Percentiles rank a stretch among this genome's conserved stretches.
Conservation (phyloP, 2,888 invertebrate species). For the Allophyes oxyacanthae region DNA sequence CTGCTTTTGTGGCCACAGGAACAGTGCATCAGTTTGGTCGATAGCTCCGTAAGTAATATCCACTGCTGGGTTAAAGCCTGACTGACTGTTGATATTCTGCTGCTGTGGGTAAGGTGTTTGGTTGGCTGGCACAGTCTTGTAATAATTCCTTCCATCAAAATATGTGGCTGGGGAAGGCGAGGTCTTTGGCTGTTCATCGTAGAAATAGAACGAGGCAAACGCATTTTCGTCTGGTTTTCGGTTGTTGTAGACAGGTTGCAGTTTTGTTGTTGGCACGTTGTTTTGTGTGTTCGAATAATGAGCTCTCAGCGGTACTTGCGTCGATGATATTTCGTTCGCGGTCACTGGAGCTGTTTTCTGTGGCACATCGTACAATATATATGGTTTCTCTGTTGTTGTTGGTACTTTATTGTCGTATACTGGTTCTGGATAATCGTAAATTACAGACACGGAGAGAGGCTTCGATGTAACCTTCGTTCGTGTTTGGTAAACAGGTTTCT, state of each 20-base stretch:
- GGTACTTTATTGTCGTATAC: slow-evolving; percentile 82
- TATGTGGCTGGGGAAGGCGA: slow-evolving; percentile 88
- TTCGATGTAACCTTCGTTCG: slow-evolving; percentile 86
- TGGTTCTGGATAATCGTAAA: slow-evolving; percentile 84
- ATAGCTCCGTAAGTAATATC: slow-evolving; percentile 84
- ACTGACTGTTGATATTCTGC: slow-evolving; percentile 73
- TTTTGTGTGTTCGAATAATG: slow-evolving; percentile 89
- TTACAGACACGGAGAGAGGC: slow-evolving; percentile 83
- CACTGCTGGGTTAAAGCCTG: slow-evolving; percentile 76
- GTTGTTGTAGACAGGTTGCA: slow-evolving; percentile 84
- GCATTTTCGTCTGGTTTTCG: slow-evolving; percentile 82
- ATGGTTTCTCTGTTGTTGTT: slow-evolving; percentile 84
- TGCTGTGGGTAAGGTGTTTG: slow-evolving; percentile 69
- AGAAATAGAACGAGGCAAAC: slow-evolving; percentile 91
- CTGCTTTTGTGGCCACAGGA: slow-evolving; percentile 86
- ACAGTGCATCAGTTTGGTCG: slow-evolving; percentile 83
- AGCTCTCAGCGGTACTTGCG: slow-evolving; percentile 90
- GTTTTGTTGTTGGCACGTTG: slow-evolving; percentile 87
- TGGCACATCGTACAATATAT: slow-evolving; percentile 85
- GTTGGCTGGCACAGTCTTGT: slow-evolving; percentile 77
- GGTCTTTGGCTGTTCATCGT: slow-evolving; percentile 90
- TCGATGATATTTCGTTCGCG: slow-evolving; percentile 86
- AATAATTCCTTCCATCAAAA: slow-evolving; percentile 84
- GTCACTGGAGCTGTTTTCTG: slow-evolving; percentile 75
- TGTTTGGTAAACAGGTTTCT: slow-evolving; percentile 83